These are phyloP conservation scores for Phenacoccus solenopsis DNA, from an alignment of 1,140 invertebrate genomes.

Conservation along the genomic window DNA sequence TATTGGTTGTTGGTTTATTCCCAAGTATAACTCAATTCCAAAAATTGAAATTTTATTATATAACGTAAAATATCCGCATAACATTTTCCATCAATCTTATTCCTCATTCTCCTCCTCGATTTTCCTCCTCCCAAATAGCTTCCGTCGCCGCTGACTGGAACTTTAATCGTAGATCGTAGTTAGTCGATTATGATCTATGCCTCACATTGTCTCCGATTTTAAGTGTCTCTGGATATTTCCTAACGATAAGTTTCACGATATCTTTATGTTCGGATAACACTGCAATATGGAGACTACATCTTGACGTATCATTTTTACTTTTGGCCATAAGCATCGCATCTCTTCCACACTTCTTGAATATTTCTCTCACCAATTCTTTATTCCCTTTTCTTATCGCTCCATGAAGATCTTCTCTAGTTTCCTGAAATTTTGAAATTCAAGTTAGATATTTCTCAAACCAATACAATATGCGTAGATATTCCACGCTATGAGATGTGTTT, in stretches of 20 bases:
- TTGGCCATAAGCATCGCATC: conserved; percentile 52
- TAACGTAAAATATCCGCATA: no score
- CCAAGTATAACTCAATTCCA: no score
- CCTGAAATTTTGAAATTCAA: conserved; percentile 35
- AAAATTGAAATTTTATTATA: no score
- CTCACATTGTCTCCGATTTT: conserved; percentile 73
- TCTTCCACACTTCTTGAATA: conserved; percentile 42
- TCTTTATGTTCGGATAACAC: conserved; percentile 65
- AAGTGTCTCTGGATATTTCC: conserved; percentile 55
- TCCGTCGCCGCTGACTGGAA: no score
- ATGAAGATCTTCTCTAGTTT: conserved; percentile 61
- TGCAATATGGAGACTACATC: conserved; percentile 66
- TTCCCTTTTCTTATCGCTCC: conserved; percentile 55
- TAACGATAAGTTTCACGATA: conserved; percentile 57
- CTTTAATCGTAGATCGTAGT: no score
- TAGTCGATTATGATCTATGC: no score
- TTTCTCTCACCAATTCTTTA: conserved; percentile 37
- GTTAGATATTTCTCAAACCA: conserved; percentile 9
- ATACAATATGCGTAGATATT: no score
- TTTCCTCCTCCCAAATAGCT: no score
- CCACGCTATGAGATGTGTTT: no score
- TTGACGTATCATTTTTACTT: conserved; percentile 52
- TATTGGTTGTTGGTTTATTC: no score
- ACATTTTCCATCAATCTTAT: background rate
- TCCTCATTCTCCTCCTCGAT: no score